Evolutionary conservation across 2,888 invertebrate genomes (phyloP).

Genomic region (Villa cingulata): DNA sequence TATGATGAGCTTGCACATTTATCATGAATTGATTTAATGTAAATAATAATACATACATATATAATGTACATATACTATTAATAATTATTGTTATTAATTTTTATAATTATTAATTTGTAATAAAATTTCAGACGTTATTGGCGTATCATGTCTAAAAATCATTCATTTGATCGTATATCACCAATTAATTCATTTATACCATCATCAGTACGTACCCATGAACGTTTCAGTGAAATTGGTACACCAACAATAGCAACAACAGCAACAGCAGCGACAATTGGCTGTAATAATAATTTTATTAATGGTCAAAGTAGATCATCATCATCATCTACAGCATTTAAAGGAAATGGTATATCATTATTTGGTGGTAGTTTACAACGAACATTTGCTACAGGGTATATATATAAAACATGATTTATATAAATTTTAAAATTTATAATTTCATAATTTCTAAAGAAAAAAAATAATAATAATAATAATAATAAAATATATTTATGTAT

Average conservation of each 20-base stretch:
- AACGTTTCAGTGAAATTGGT: slow-evolving; percentile 33
- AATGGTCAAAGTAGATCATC: slow-evolving; percentile 18
- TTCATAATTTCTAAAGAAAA: no score
- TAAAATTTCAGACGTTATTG: slow-evolving; percentile 53
- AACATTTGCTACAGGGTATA: slow-evolving; percentile 51
- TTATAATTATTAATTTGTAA: no score
- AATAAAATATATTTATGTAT: no score
- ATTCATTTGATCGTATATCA: slow-evolving; percentile 39
- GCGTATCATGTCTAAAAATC: slow-evolving; percentile 61
- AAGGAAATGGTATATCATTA: slow-evolving; percentile 39
- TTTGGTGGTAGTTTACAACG: slow-evolving; percentile 57
- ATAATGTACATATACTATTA: no score
- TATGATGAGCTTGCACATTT: no score
- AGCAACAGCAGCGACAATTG: slow-evolving; percentile 13
- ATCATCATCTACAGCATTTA: slow-evolving; percentile 27
- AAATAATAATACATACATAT: no score
- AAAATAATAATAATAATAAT: no score
- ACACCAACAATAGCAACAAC: slow-evolving; percentile 27
- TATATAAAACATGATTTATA: background rate
- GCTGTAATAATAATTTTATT: slow-evolving; percentile 25
- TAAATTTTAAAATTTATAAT: background rate
- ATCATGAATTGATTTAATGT: no score
- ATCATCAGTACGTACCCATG: slow-evolving; percentile 37
- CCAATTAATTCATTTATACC: slow-evolving; percentile 33
- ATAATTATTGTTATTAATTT: no score